Evolutionary conservation across 2,113 vertebrate species (phyloP).

Genomic region (Erythrocebus patas): DNA sequence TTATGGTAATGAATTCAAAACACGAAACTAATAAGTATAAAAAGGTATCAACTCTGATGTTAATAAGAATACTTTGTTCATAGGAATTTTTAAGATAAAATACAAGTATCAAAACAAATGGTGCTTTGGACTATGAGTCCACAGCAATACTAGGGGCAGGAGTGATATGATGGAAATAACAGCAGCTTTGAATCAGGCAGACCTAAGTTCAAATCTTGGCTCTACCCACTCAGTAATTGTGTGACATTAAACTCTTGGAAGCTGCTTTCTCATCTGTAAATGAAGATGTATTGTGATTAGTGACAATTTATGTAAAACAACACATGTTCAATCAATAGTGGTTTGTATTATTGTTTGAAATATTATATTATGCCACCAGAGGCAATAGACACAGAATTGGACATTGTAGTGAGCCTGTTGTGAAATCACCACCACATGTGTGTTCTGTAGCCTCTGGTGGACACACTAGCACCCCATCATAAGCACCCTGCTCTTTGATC

Average conservation of each 20-base stretch:
- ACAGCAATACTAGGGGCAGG: accelerated
- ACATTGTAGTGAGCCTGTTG: not conserved
- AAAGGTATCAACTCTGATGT: not conserved
- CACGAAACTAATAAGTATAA: not conserved
- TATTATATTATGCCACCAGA: not conserved
- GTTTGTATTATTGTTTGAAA: not conserved
- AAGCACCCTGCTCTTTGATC: not conserved
- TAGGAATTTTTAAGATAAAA: constrained; percentile 21
- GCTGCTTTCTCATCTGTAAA: not conserved
- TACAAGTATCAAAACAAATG: not conserved
- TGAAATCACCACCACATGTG: not conserved
- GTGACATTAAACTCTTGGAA: not conserved
- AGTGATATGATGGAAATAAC: not conserved
- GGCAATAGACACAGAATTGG: not conserved
- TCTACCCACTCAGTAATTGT: not conserved
- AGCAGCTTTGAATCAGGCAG: not conserved
- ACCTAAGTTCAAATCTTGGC: not conserved
- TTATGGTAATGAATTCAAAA: not conserved
- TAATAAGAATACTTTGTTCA: not conserved
- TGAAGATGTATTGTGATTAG: not conserved
- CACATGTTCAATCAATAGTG: not conserved
- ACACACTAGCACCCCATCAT: accelerated
- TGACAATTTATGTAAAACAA: not conserved
- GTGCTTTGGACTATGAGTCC: not conserved
- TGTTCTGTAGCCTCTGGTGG: not conserved